Evolutionary conservation across 2,113 vertebrate genomes (phyloP), one percentile per base, ranked within the genome.

Genomic region (Calypte anna): DNA sequence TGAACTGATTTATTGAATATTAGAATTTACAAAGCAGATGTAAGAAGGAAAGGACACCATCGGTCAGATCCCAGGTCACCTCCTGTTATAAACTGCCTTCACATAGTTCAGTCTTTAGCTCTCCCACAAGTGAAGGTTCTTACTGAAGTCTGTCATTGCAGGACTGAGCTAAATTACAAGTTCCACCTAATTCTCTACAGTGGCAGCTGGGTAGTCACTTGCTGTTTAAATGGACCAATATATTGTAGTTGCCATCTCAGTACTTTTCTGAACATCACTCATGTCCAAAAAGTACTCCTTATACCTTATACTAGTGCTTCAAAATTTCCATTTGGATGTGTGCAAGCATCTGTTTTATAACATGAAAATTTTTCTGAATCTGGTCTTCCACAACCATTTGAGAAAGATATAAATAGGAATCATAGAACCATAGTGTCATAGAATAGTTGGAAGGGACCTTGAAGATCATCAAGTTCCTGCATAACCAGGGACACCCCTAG

Each of bases 21-120:
- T 86, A 91, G 44, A 59, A 57, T 75, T 90, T 81, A 67, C 72
- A 81, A 36, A 83, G 24, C 61, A 96, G 72, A 68, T 88, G 63
- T 69, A 57, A 78, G n/a, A 22, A 80, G 28, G 38, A 57, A 83
- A 77, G 6, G 22, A 94, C 38, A 66, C 38, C 38, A 88, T 93
- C 44, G 88, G 61, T 72, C 73, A 95, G 68, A 81, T 6, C 13
- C 12, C 57, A 75, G 57, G 76, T 88, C 64, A 86, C 15, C 48
- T 90, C 12, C 44, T 86, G 33, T 38, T 73, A 64, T 31, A 82
- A 83, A 86, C 78, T 77, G 33, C 53, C 33, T 88, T 59, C 48
- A 28, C 14, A 67, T 4, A 76, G 44, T 51, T 57, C 59, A 87
- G 22, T 10, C 20, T 90, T 88, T n/a, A 76, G 22, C 59, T 82